Conservation (phyloP, 2,888 invertebrate genomes). For the Pristionchus entomophagus region DNA sequence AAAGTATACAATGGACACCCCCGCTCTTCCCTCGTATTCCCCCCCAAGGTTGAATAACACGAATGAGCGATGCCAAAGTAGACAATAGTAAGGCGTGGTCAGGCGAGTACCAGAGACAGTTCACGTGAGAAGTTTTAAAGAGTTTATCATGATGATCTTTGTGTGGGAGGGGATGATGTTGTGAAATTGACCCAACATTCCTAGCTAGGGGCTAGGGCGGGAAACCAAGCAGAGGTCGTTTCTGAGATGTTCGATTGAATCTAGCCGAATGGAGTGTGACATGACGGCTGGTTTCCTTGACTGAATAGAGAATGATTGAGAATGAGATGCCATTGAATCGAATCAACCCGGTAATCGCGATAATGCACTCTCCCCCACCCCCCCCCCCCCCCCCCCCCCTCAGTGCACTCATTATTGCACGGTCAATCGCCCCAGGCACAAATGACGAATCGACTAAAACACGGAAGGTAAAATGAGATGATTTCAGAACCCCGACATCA, state of each 20-base stretch:
- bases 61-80: slow-evolving; percentile 1
- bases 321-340: neutral
- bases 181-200: slow-evolving; percentile 11
- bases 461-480: neutral
- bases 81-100: neutral
- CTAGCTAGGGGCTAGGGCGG: neutral
- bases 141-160: neutral
- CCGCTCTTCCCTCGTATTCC: neutral
- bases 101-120: neutral
- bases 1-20: slow-evolving; percentile 20
- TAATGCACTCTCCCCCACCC: neutral
- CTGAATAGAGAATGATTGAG: neutral
- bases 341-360: neutral
- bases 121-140: neutral
- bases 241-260: neutral
- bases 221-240: slow-evolving; percentile 10
- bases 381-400: too few species aligned
- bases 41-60: slow-evolving; percentile 36
- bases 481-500: neutral
- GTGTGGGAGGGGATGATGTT: neutral
- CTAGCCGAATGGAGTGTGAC: slow-evolving; percentile 20
- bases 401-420: neutral
- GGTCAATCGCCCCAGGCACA: neutral
- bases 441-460: neutral
- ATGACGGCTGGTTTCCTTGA: neutral